Evolutionary conservation across 2,113 vertebrate species (phyloP), one percentile per base, ranked within the genome.

Genomic region (Nannobrachium achirus): DNA sequence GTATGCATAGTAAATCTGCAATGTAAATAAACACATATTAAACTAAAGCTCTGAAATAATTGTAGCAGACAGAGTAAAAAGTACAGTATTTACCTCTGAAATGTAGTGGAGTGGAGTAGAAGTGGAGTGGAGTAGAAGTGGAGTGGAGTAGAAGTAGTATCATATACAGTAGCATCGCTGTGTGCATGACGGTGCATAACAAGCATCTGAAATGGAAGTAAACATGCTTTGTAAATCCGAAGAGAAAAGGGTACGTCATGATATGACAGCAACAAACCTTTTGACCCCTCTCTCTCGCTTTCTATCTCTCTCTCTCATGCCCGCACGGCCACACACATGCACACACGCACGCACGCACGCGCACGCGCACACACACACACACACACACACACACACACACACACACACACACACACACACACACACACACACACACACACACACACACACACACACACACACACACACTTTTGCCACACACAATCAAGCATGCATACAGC

Each of bases 401-500:
- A 50, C 48, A 25, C 48, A 50, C 48, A 50, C 48, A 50, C 11
- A 2, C n/a, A n/a, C 11, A 50, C 48, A 25, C 48, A 50, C 48
- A 50, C 48, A 50, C 11, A 2, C n/a, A n/a, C 11, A 50, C 48
- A 25, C n/a, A n/a, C n/a, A n/a, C n/a, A n/a, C n/a, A n/a, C n/a
- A n/a, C n/a, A 39, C 62, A 71, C 45, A 41, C 55, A 49, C 44
- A 33, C 0, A 10, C 15, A 67, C 46, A 62, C 56, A 63, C 59
- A 18, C 8, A 25, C 51, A 20, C 4, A n/a, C 69, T 64, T 63
- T 71, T 50, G 63, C 48, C 19, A 63, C 64, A 71, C 70, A 63
- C 62, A 72, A 40, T 77, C 73, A 81, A 38, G 58, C 18, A 83
- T 85, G 78, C 81, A 82, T 82, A 59, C 75, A 72, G 56, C 66